A percentile compares a stretch with the other conserved stretches of the same genome.
These are phyloP conservation scores for Vireo altiloquus DNA, from an alignment of 2,113 vertebrate genomes.

Conservation along the genomic window DNA sequence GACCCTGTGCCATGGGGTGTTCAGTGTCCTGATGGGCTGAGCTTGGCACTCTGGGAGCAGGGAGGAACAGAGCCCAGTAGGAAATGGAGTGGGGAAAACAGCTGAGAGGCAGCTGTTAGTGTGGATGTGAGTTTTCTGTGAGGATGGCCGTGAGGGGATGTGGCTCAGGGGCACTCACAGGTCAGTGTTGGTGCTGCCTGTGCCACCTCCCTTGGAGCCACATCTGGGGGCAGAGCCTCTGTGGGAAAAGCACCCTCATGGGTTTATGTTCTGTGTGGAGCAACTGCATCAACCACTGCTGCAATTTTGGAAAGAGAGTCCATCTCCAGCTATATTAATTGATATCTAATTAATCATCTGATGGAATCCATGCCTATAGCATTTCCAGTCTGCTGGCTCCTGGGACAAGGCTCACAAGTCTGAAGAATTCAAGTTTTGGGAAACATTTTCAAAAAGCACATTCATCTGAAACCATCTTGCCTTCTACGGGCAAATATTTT, in stretches of 20 bases:
- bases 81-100: background rate
- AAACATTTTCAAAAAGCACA: background rate
- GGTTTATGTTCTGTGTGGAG: background rate
- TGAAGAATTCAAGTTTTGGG: background rate
- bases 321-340: background rate
- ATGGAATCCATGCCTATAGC: background rate
- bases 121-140: background rate
- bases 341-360: background rate
- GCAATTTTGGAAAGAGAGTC: background rate
- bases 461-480: background rate
- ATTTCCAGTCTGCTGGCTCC: background rate
- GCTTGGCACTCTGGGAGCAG: fast-evolving
- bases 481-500: background rate
- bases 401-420: background rate
- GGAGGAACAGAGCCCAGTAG: background rate
- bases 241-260: fast-evolving
- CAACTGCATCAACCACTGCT: background rate
- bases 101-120: background rate
- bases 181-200: background rate
- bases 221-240: background rate
- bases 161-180: fast-evolving
- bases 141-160: fast-evolving
- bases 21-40: background rate
- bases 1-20: fast-evolving
- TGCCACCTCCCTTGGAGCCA: background rate